A percentile compares a stretch with the other conserved stretches of the same genome.
These are phyloP conservation scores for Podiceps cristatus DNA, from an alignment of 2,113 vertebrate species.

Conservation along the genomic window DNA sequence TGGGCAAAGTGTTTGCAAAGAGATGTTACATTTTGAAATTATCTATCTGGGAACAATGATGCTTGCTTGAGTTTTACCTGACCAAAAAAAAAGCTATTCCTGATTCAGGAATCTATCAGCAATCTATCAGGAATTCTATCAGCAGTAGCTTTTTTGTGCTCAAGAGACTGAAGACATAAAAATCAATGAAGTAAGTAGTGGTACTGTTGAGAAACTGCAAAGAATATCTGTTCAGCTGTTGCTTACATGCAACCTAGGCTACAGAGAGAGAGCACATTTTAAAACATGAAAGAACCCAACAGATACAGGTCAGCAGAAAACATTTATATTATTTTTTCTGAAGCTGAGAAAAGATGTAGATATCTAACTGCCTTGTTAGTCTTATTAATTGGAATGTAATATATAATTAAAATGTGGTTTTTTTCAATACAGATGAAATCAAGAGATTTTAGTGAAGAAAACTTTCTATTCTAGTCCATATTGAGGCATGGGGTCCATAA, in stretches of 20 bases:
- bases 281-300: neutral
- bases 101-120: too few relatives aligned
- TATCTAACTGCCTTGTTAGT: neutral
- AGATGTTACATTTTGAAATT: neutral
- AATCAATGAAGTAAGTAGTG: neutral
- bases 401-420: neutral
- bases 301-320: neutral
- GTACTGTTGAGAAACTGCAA: neutral
- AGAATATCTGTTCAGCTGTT: neutral
- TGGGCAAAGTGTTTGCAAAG: neutral
- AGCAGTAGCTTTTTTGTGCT: neutral
- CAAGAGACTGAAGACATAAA: neutral
- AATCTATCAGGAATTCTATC: too few relatives aligned
- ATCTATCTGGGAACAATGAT: neutral
- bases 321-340: neutral
- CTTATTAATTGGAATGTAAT: neutral
- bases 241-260: neutral
- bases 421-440: neutral
- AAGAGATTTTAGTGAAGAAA: neutral
- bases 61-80: neutral
- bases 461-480: neutral
- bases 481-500: neutral
- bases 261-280: neutral
- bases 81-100: neutral
- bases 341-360: neutral